Evolutionary conservation across 2,797 vertebrate species (phyloP), one percentile per base, ranked within the genome.

Genomic region (Artibeus lituratus): DNA sequence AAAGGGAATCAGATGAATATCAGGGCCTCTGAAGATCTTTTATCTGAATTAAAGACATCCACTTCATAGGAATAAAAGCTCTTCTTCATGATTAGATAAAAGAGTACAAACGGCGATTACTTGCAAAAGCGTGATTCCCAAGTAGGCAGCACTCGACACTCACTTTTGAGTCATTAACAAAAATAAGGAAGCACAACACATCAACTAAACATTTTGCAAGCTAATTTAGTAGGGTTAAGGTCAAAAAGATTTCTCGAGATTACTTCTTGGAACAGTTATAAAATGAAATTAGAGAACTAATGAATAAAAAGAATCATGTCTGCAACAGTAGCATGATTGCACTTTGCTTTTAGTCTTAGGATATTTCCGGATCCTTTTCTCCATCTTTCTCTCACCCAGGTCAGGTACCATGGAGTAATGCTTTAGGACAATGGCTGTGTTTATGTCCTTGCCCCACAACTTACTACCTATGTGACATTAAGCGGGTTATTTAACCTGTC

Each of bases 141-240:
- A 87, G 26, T 14, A 82, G 91, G 59, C 1, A 57, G 44, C 8
- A 12, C 42, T 78, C 67, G 21, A 62, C 77, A 65, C 15, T 85
- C 57, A 29, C 10, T 92, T 91, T 94, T 87, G 72, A 19, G 7
- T 87, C 47, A 69, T 86, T 95, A 78, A 59, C 37, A 82, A 93
- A 93, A 57, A 26, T 21, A 16, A 93, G 21, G 94, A 77, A 95
- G 70, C 73, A 72, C 5, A 49, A 77, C 6, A 5, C 24, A 81
- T 70, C 86, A 70, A 29, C 35, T 88, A 82, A 78, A 57, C 47
- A 80, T 62, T 73, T 73, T 53, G 67, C 47, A 72, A 87, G 24
- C 5, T 80, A 57, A n/a, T 21, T 85, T 72, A 49, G 0, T 5
- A 47, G 16, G 35, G 15, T 9, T 80, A 32, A 69, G 5, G 10